A percentile compares a stretch with the other conserved stretches of the same genome.
Evolutionary conservation across 2,888 invertebrate genomes (phyloP).

Genomic region (Phengaris alcon): DNA sequence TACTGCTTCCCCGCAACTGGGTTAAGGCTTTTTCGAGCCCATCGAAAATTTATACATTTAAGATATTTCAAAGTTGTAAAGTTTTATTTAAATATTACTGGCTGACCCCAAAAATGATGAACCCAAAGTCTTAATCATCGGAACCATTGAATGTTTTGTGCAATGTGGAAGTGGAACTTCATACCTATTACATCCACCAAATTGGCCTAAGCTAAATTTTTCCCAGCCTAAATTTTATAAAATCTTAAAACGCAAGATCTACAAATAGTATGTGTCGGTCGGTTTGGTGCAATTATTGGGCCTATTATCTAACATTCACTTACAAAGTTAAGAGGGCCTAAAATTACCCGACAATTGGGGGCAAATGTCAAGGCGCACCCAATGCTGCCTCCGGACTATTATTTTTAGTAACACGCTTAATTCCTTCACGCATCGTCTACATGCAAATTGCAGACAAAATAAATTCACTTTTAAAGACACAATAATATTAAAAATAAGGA

Average conservation of each 20-base stretch:
- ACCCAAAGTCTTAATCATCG: neutral
- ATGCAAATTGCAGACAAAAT: neutral
- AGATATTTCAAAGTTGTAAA: neutral
- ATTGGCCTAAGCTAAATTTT: no score
- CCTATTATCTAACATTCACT: neutral
- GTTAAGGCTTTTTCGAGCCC: conserved; percentile 21
- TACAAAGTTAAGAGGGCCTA: neutral
- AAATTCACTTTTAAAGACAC: neutral
- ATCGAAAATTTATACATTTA: conserved; percentile 18
- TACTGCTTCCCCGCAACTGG: conserved; percentile 25
- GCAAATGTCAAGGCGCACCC: conserved; percentile 8
- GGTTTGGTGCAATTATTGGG: neutral
- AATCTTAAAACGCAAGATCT: no score
- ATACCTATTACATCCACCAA: no score
- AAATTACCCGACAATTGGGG: neutral
- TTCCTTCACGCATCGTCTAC: neutral
- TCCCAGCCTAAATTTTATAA: no score
- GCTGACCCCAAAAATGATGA: neutral
- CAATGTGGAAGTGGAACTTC: no score
- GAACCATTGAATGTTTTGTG: neutral
- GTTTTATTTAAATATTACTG: conserved; percentile 7
- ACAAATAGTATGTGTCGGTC: neutral
- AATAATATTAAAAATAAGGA: neutral
- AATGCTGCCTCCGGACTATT: neutral
- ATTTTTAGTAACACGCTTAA: neutral